Base-by-base conservation (phyloP, 2,888 invertebrate genomes). In the Oligia latruncula region DNA sequence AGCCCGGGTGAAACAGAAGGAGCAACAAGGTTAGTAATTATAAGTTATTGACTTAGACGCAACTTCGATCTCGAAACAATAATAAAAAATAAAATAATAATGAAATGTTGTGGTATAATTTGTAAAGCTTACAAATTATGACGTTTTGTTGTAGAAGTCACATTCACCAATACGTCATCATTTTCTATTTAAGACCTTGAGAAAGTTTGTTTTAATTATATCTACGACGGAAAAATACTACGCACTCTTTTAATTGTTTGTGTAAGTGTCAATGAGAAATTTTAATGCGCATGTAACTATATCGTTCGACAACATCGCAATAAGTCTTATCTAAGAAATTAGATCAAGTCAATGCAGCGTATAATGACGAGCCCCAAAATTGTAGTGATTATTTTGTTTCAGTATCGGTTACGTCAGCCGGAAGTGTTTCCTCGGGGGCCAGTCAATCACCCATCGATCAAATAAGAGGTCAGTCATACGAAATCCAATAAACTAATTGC, bases 1-100 rank as follows among this genome's bases (percentile, higher is more conserved):
- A 81, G 95, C 95, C 5, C 90, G 95, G 55, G 97, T 97, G 85
- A 97, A 97, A 85, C 96, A 96, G 80, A 95, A 93, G 70, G 95
- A 96, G 77, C 92, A 96, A 79, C 92, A 95, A 91, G 95, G 96
- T 95, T n/a, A 68, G 60, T 60, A 62, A 17, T n/a, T 15, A 29
- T 29, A 29, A 68, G 49, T 60, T 66, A 17, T 17, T 35, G 23
- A 71, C 40, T n/a, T 35, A 58, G 11, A n/a, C 15, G 23, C 15
- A 35, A 55, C 0, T n/a, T 23, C 2, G 8, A 23, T 58, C 40
- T 43, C 20, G 0, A 58, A 40, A 55, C 29, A 29, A 29, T 29
- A 29, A 29, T 29, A 29, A 29, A 29, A 29, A 29, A 29, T 29
- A 29, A 29, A 29, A 29, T 29, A 29, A 29, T 29, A 29, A 29